These are phyloP conservation scores for Musca vetustissima DNA, from an alignment of 1,140 invertebrate genomes.

Conservation along the genomic window DNA sequence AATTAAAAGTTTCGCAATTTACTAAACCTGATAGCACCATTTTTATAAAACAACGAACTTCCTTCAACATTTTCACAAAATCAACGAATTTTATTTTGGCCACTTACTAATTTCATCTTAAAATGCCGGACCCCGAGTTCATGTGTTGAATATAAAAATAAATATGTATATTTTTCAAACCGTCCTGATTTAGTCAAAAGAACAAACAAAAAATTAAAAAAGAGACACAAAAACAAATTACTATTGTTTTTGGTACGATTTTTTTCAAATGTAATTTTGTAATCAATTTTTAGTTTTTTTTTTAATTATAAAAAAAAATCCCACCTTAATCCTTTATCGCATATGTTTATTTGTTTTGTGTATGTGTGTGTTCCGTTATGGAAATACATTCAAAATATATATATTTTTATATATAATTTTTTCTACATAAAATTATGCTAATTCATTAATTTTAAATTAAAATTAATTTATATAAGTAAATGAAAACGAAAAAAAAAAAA, in stretches of 20 bases:
- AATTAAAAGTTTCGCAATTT: no score
- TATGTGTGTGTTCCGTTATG: background rate
- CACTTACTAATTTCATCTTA: no score
- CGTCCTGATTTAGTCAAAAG: background rate
- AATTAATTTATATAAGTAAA: slow-evolving; percentile 27
- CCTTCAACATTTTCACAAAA: no score
- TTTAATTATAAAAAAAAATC: background rate
- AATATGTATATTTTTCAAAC: background rate
- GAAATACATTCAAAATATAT: background rate
- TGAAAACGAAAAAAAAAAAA: slow-evolving; percentile 4
- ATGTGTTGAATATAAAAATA: slow-evolving; percentile 22
- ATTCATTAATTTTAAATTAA: slow-evolving; percentile 25
- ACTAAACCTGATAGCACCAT: no score
- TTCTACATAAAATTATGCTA: slow-evolving; percentile 11
- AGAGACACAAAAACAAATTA: no score
- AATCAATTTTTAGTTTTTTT: background rate
- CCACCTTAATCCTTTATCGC: no score
- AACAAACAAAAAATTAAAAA: no score
- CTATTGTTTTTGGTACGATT: background rate
- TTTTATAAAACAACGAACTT: no score
- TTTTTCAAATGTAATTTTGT: background rate
- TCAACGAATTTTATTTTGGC: no score
- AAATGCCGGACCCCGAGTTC: no score
- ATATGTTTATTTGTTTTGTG: background rate
- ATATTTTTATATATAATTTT: slow-evolving; percentile 4